Conservation (phyloP, 2,113 vertebrate genomes). For the Zingel zingel region DNA sequence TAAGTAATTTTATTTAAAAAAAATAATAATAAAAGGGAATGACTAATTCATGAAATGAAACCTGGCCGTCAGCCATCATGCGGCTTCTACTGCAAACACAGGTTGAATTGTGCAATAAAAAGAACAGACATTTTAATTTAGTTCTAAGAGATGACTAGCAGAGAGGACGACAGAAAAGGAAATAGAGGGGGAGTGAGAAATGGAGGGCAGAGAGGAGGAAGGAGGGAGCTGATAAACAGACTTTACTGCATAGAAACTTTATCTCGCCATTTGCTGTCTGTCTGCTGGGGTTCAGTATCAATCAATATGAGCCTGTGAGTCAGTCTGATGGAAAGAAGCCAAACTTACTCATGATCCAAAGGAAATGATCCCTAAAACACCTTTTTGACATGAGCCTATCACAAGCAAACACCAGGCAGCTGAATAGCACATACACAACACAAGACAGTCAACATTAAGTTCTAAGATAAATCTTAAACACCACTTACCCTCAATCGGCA, state of each 20-base stretch:
- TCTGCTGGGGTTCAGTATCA: slow-evolving; percentile 30
- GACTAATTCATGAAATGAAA: slow-evolving; percentile 40
- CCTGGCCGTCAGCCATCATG: slow-evolving; percentile 24
- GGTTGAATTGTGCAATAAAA: slow-evolving; percentile 24
- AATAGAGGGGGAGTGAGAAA: not conserved
- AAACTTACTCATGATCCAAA: slow-evolving; percentile 11
- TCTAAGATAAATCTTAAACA: not conserved
- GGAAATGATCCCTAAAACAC: slow-evolving; percentile 8
- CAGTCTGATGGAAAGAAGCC: slow-evolving; percentile 18
- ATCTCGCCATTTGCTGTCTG: slow-evolving; percentile 25
- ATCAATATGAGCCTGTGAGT: slow-evolving; percentile 34
- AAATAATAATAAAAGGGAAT: slow-evolving; percentile 23
- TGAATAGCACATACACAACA: not conserved
- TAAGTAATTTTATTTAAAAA: slow-evolving; percentile 3
- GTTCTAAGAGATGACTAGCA: not conserved
- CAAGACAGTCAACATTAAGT: not conserved
- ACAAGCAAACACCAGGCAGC: not conserved
- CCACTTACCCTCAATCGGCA: not conserved
- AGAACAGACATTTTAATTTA: slow-evolving; percentile 16
- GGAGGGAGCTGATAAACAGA: slow-evolving; percentile 25
- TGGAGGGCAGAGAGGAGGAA: not conserved
- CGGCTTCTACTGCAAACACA: not conserved
- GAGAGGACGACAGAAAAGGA: not conserved
- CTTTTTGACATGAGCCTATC: not conserved
- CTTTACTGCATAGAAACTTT: slow-evolving; percentile 25